Base-by-base conservation (phyloP, 2,113 vertebrate species). In the Chloropsis hardwickii region DNA sequence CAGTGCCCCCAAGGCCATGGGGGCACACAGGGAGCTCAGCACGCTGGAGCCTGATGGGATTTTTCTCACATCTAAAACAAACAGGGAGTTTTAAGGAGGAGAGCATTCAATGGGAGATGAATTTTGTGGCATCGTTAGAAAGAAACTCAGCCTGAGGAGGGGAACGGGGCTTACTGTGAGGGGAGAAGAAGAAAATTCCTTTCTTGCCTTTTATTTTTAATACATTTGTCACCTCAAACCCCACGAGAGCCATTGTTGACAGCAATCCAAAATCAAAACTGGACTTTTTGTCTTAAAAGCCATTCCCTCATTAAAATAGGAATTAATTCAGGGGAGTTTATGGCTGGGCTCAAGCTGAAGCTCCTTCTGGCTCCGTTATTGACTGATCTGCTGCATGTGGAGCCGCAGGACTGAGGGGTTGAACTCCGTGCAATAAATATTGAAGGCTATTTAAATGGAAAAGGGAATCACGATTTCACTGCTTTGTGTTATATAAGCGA, bases 401-500 rank as follows among this genome's bases (percentile, higher is more conserved):
- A 91, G 82, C 88, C 0, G 0, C 88, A 70, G 79, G 82, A 92
- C 28, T 0, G 8, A 65, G 58, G 39, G 67, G 33, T 18, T 88
- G 82, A 61, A 14, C 74, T 61, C 35, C 1, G 1, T 15, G 81
- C 73, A 77, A 77, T 73, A 93, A 94, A 88, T 73, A 93, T 3
- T 62, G 71, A 62, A 73, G 58, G 92, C 58, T 50, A 48, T 95
- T 94, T 67, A 88, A 82, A 80, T 39, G 76, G 88, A 58, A 83
- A 61, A 80, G 29, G 45, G 82, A 90, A 80, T 82, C 88, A 54
- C 50, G 35, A 2, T 66, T 80, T 70, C 50, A 12, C 65, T 92
- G 82, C 86, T 96, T 70, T 73, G 58, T 92, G 79, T 90, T 90
- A 69, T 45, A 95, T 83, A 62, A 88, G 80, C 35, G 27, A 91